phyloP scores from a whole-genome alignment of 2,888 invertebrate genomes.

The Rhyacophila evoluta region DNA sequence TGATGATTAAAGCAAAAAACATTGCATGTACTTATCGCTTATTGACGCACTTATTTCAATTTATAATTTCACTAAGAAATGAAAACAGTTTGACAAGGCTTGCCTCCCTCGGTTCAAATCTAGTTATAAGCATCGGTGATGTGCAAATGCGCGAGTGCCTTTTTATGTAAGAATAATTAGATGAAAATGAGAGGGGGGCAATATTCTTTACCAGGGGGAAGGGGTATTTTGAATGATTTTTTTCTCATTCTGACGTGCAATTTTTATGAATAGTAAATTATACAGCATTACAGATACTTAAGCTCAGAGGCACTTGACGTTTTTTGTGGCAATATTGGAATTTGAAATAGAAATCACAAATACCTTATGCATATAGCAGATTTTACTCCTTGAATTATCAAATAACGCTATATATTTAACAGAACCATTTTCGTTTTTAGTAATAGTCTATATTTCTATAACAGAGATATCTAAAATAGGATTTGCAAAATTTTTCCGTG shows the following conservation, averaged over 20 bases:
- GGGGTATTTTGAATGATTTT: neutral
- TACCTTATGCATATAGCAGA: no score
- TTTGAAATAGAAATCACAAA: no score
- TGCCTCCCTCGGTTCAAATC: slow-evolving; percentile 4
- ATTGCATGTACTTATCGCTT: no score
- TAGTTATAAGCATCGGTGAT: slow-evolving; percentile 6
- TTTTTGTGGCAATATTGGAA: neutral
- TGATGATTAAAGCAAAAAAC: no score
- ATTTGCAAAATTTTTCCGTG: no score
- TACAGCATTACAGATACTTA: neutral
- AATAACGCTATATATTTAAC: no score
- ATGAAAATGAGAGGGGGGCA: neutral
- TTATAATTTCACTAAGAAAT: neutral
- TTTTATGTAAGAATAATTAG: neutral
- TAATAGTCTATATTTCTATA: no score
- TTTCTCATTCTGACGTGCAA: neutral
- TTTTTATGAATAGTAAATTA: neutral
- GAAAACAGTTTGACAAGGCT: neutral
- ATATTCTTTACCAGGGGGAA: no score
- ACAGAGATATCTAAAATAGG: no score
- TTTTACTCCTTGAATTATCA: no score
- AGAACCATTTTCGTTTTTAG: no score
- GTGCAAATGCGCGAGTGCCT: neutral
- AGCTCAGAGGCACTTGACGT: neutral
- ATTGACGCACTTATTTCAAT: no score